Base-by-base conservation (phyloP, 2,888 invertebrate species). In the Eilema sororculum region DNA sequence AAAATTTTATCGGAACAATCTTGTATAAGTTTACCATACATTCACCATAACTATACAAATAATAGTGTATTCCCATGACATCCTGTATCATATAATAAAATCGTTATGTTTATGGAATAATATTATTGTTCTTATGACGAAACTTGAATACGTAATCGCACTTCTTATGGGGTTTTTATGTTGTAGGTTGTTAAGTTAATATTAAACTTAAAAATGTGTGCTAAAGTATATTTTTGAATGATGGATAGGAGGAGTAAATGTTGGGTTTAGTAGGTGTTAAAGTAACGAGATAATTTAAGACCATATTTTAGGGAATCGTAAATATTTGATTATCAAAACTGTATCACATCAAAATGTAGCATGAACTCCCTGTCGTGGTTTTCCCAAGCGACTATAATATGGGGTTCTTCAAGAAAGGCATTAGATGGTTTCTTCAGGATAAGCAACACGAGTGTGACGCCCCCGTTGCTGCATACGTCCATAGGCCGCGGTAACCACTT, bases 71-170 rank as follows among this genome's bases (percentile, higher is more conserved):
- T 72, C 71, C 64, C 56, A 71, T 68, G 70, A 71, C 71, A 75
- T 67, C 69, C 73, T 77, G 73, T 81, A 73, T 65, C 67, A 74
- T 72, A 80, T 75, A 73, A 74, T 81, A 82, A 82, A 82, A 80
- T 79, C 67, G 78, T 80, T 78, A 83, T 83, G 71, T 80, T 81
- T 79, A 84, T 78, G 77, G 75, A 72, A 72, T 78, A 81, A 82
- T 80, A 81, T 84, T 81, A 84, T 85, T 84, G 84, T 81, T 78
- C 74, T 77, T 75, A 79, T 78, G 78, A 76, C 74, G 76, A 71
- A 78, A 82, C 83, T 81, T 82, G 83, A 82, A 83, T 83, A 78
- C 76, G 73, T 78, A 80, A 84, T 78, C 52, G 57, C 24, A 67
- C 64, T 64, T 58, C 77, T 78, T 78, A 82, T 75, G 77, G 72